A percentile compares a stretch with the other conserved stretches of the same genome.
Conservation (phyloP, 2,888 invertebrate genomes). For the Catonia carolina region DNA sequence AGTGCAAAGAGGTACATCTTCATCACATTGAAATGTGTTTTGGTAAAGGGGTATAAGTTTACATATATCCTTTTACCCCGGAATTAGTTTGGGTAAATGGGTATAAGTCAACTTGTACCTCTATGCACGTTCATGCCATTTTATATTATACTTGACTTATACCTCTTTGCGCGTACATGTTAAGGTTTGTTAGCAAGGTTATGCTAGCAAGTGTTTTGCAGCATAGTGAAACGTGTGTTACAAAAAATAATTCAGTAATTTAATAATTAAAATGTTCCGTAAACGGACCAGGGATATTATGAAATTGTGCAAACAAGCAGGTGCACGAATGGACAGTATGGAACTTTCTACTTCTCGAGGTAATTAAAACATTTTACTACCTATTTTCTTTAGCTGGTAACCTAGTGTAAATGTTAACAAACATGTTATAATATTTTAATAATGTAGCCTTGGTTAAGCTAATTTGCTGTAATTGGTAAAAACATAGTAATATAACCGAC, state of each 20-base stretch:
- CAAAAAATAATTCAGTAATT: background rate
- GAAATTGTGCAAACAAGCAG: background rate
- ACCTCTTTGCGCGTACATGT: background rate
- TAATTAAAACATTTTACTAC: background rate
- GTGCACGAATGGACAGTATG: background rate
- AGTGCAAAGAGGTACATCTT: background rate
- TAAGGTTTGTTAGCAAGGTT: too few relatives aligned
- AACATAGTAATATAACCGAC: too few relatives aligned
- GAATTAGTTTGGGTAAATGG: background rate
- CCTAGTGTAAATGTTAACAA: too few relatives aligned
- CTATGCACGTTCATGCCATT: background rate
- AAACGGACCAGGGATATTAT: background rate
- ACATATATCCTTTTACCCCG: background rate
- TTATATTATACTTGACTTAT: background rate
- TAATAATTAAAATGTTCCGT: background rate
- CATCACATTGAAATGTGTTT: background rate
- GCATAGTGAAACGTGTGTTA: background rate
- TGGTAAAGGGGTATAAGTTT: constrained; percentile 1
- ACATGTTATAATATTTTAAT: too few relatives aligned
- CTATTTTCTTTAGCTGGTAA: background rate
- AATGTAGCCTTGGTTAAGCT: too few relatives aligned
- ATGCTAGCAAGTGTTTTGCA: too few relatives aligned
- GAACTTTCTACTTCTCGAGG: background rate
- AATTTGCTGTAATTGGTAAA: too few relatives aligned
- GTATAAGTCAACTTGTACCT: background rate